phyloP scores from a whole-genome alignment of 2,888 invertebrate species.

The Melipona bicolor region DNA sequence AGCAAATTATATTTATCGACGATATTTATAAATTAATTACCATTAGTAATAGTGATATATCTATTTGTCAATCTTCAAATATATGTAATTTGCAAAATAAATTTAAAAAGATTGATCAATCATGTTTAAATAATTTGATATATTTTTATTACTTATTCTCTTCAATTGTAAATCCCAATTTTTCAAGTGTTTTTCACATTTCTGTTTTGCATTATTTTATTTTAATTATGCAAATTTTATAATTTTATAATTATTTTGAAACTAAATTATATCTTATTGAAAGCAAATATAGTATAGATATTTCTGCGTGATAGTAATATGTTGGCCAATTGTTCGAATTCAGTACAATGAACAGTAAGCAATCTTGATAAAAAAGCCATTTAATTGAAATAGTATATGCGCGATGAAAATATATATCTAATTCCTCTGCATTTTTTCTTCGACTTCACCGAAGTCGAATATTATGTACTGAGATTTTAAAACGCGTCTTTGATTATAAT shows the following conservation, averaged over 20 bases:
- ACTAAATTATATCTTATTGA: background rate
- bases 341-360: background rate
- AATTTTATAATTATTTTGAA: background rate
- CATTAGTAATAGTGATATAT: too few species aligned
- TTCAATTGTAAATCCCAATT: background rate
- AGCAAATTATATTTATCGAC: background rate
- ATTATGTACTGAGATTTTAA: constrained; percentile 5
- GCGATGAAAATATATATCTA: background rate
- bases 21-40: background rate
- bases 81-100: too few species aligned
- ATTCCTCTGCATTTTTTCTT: background rate
- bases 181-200: background rate
- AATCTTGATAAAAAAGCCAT: background rate
- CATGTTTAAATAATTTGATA: too few species aligned
- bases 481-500: background rate
- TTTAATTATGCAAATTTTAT: too few species aligned
- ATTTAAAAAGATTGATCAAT: too few species aligned
- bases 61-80: too few species aligned
- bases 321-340: constrained; percentile 7
- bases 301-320: background rate
- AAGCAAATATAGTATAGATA: background rate
- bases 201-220: background rate
- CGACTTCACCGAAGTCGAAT: background rate
- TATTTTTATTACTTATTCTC: too few species aligned
- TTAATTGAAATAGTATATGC: background rate